These are phyloP conservation scores for Atta cephalotes DNA, from an alignment of 1,140 invertebrate genomes.

Conservation along the genomic window DNA sequence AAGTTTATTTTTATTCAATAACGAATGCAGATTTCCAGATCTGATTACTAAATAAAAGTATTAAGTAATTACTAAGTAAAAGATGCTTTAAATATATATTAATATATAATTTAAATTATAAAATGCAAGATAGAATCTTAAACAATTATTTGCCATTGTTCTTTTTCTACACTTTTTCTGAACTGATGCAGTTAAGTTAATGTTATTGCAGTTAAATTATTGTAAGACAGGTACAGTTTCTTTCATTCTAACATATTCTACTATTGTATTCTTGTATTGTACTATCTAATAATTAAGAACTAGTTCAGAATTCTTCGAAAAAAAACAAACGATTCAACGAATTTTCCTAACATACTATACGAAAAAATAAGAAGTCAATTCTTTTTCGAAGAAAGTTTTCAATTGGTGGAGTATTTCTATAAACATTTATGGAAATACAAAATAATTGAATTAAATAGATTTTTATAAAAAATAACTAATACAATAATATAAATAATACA, in stretches of 20 bases:
- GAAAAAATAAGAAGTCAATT: not conserved
- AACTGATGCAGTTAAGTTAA: no score
- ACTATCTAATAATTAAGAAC: no score
- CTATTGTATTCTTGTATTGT: no score
- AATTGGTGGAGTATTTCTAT: no score
- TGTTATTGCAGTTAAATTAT: no score
- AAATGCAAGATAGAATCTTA: not conserved
- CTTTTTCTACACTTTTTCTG: no score
- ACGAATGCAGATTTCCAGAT: not conserved
- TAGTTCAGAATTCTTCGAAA: no score
- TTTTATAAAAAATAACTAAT: not conserved
- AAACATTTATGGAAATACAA: not conserved
- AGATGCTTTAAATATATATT: not conserved
- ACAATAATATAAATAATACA: no score
- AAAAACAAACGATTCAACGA: not conserved
- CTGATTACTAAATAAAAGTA: not conserved
- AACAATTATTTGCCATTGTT: not conserved
- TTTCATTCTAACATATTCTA: no score
- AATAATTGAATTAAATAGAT: not conserved
- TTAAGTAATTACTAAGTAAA: not conserved
- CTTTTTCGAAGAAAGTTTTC: no score
- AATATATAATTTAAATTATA: not conserved
- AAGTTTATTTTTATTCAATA: not conserved
- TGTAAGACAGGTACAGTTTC: no score
- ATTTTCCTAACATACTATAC: not conserved